phyloP scores from a whole-genome alignment of 1,140 invertebrate species.

The Drosophila suzukii region DNA sequence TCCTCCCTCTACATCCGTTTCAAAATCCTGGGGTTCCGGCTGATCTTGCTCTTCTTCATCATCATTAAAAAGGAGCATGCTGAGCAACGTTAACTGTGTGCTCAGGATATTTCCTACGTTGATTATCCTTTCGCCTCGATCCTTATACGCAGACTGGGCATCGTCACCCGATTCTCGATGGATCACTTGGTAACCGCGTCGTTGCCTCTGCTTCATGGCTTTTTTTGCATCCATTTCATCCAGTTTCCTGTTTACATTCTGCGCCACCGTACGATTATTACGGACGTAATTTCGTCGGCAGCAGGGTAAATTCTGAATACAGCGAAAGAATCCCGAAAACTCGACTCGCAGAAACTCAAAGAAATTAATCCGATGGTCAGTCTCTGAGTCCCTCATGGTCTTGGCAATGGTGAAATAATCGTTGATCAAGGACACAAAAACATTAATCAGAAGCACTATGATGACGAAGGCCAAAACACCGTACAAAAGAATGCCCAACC shows the following conservation, averaged over 20 bases:
- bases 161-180: neutral
- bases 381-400: constrained; percentile 12
- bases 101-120: constrained; percentile 14
- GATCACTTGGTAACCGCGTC: neutral
- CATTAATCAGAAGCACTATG: constrained; percentile 52
- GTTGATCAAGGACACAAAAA: constrained; percentile 63
- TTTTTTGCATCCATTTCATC: neutral
- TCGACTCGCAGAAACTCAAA: constrained; percentile 60
- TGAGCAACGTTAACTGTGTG: constrained; percentile 6
- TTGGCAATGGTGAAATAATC: constrained; percentile 56
- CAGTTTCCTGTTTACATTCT: constrained; percentile 8
- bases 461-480: constrained; percentile 53
- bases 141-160: neutral
- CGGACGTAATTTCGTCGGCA: constrained; percentile 39
- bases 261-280: constrained; percentile 31
- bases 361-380: constrained; percentile 35
- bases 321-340: constrained; percentile 2
- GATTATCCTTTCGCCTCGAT: constrained; percentile 19
- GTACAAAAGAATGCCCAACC: constrained; percentile 55
- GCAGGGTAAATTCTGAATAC: constrained; percentile 8
- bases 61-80: constrained; percentile 4
- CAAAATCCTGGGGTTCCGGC: neutral
- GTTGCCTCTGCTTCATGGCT: neutral
- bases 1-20: neutral
- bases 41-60: neutral